Base-by-base conservation (phyloP, 2,113 vertebrate genomes). In the Xenus cinereus region DNA sequence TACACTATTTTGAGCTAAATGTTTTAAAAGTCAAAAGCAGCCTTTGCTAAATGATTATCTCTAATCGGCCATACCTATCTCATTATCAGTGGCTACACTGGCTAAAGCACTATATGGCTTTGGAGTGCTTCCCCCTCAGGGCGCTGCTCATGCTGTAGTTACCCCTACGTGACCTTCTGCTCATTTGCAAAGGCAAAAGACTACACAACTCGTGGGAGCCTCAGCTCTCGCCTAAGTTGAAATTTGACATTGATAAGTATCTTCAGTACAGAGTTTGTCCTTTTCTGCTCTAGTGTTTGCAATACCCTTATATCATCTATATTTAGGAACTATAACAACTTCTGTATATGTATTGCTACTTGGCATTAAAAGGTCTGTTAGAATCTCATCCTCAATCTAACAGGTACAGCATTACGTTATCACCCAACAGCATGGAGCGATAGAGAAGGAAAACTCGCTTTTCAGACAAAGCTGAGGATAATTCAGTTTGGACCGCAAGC, bases 251-350 rank as follows among this genome's bases (percentile, higher is more conserved):
- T 54, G 72, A 63, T 77, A 21, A 64, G 19, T 45, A 39, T 13
- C 33, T 60, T 50, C 45, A 27, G 23, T 26, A 7, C 15, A 54
- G 37, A 9, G 45, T 50, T 83, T 87, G 39, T 43, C 60, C 43
- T 84, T 10, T 45, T 46, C 37, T 0, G 1, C 23, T n/a, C 30
- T 24, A 48, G 23, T 17, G 23, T 32, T 87, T 0, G 1, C 45
- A 79, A 10, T n/a, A 66, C 8, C 14, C 54, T 86, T 41, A 5
- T 7, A 32, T 51, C 15, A 68, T 18, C 26, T 46, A 4, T n/a
- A 32, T 43, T 64, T 46, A 68, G 43, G 48, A 62, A 46, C 19
- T 63, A 1, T 39, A 50, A 39, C 1, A 2, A 24, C 48, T 63
- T 74, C 12, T 0, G 0, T 62, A 3, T n/a, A 22, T 5, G 6